Conservation (phyloP, 1,140 invertebrate species). For the Spodoptera litura region DNA sequence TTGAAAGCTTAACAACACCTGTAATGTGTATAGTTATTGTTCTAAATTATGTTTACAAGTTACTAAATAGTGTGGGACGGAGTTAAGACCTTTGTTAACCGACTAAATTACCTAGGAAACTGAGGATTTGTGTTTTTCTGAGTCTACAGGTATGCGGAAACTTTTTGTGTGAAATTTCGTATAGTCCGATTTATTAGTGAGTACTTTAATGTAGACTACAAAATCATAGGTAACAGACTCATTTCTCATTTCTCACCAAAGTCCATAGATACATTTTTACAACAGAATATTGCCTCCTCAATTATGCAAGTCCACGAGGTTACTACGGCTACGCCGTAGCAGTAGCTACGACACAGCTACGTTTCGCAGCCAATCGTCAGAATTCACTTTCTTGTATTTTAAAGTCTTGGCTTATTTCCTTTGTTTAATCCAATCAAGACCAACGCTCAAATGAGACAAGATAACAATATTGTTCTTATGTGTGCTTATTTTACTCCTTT, state of each 20-base stretch:
- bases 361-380: no score
- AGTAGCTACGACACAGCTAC: no score
- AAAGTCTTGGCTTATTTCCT: not conserved
- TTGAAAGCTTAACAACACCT: slow-evolving; percentile 5
- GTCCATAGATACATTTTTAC: no score
- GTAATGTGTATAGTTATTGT: slow-evolving; percentile 25
- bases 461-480: not conserved
- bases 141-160: not conserved
- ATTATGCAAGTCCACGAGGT: no score
- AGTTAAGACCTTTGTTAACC: not conserved
- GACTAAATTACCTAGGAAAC: not conserved
- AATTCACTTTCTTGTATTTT: no score
- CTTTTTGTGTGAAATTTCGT: no score
- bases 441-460: not conserved
- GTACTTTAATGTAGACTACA: no score
- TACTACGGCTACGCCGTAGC: no score
- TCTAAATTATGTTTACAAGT: slow-evolving; percentile 21
- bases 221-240: no score
- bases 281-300: no score
- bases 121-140: not conserved
- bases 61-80: not conserved
- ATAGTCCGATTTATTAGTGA: no score
- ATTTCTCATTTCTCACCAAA: no score
- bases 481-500: not conserved
- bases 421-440: not conserved